phyloP scores from a whole-genome alignment of 1,140 invertebrate species.

The Drosophila elegans region DNA sequence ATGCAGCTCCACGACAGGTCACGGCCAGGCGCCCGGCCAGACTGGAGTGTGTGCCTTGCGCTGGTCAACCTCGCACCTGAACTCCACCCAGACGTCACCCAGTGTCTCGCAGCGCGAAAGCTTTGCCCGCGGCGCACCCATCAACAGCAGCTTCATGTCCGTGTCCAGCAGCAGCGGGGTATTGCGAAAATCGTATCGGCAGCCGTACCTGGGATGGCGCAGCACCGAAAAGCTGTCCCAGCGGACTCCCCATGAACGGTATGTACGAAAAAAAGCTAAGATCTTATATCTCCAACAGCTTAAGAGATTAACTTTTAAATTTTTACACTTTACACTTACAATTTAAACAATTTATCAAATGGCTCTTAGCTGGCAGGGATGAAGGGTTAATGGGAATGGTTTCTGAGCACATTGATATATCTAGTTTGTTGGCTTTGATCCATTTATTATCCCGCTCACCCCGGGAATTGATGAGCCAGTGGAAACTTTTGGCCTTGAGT shows the following conservation, averaged over 20 bases:
- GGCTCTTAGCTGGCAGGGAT: too few species aligned
- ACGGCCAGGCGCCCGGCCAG: constrained; percentile 25
- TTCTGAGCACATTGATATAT: too few species aligned
- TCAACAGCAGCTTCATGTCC: constrained; percentile 84
- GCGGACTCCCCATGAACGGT: constrained; percentile 93
- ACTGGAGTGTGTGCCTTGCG: constrained; percentile 86
- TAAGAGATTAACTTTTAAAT: too few species aligned
- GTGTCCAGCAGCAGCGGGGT: constrained; percentile 72
- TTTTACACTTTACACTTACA: too few species aligned
- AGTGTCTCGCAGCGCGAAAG: constrained; percentile 85
- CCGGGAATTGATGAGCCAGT: too few species aligned
- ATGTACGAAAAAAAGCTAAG: constrained; percentile 4
- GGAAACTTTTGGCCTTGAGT: too few species aligned
- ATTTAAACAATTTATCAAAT: too few species aligned
- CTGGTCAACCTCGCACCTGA: constrained; percentile 94
- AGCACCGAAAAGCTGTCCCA: constrained; percentile 91
- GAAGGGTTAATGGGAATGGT: too few species aligned
- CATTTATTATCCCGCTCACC: too few species aligned
- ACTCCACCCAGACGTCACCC: constrained; percentile 89
- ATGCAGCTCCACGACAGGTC: constrained; percentile 1
- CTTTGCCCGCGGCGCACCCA: constrained; percentile 78
- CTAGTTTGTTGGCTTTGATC: too few species aligned
- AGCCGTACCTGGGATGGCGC: constrained; percentile 95
- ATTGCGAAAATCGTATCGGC: constrained; percentile 87
- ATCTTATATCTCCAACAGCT: too few species aligned